Evolutionary conservation across 2,888 invertebrate species (phyloP), one percentile per base, ranked within the genome.

Genomic region (Drosophila kanekoi): DNA sequence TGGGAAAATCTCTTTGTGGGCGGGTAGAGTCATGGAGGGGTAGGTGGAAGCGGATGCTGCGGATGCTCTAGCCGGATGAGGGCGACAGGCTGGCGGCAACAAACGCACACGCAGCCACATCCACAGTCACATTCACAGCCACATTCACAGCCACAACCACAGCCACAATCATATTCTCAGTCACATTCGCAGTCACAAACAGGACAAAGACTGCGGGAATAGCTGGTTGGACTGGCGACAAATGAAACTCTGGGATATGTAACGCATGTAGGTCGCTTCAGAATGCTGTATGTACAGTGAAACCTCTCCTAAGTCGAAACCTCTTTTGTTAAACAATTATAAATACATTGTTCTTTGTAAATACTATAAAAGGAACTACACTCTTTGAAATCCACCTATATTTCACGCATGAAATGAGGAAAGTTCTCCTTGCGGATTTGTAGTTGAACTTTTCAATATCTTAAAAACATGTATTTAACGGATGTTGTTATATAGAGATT

Each of bases 81-180:
- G 83, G 89, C 89, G 85, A 67, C 85, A 58, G 11, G n/a, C 47
- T 68, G 85, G 51, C 83, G 84, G 53, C 78, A 60, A 16, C 4
- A 64, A 56, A 69, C 65, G 65, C 75, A 77, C 72, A 76, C 72
- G 64, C 72, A 61, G 20, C 32, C 56, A 32, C 52, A 41, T 11
- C 8, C 37, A 61, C 23, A 52, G 0, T 10, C 37, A 52, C 45
- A 56, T 9, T 2, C 38, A 9, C 66, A 71, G 49, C 70, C 71
- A n/a, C n/a, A n/a, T n/a, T n/a, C n/a, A n/a, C n/a, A n/a, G n/a
- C n/a, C n/a, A n/a, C n/a, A n/a, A n/a, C n/a, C n/a, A n/a, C n/a
- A n/a, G n/a, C n/a, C n/a, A 18, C 51, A 58, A 9, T 37, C 38
- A 11, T 41, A 53, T 16, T n/a, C 51, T 28, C 43, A 60, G 9